Conservation (phyloP, 2,888 invertebrate genomes). For the Leptarthrus brevirostris region DNA sequence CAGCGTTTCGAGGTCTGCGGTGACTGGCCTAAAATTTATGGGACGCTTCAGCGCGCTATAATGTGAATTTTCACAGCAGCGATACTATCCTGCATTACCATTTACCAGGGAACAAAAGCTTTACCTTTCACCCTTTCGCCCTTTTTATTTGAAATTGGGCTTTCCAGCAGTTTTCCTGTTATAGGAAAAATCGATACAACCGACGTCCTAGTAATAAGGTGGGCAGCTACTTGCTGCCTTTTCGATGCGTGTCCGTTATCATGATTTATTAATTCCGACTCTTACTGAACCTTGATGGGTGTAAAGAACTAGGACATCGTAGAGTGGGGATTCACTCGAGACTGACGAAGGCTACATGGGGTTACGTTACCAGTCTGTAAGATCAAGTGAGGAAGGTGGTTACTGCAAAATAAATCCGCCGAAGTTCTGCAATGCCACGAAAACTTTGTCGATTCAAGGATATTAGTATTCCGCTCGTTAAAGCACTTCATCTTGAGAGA, state of each 20-base stretch:
- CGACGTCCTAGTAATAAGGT: conserved; percentile 23
- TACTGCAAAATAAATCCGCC: not conserved
- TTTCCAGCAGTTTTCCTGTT: not conserved
- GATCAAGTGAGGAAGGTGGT: not conserved
- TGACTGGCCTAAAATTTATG: conserved; percentile 38
- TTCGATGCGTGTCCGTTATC: conserved; percentile 39
- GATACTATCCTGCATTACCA: not conserved
- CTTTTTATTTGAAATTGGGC: not conserved
- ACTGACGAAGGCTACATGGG: too few relatives aligned
- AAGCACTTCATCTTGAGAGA: not conserved
- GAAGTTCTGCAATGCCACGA: not conserved
- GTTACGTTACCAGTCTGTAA: too few relatives aligned
- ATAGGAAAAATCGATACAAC: conserved; percentile 42
- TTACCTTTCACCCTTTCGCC: not conserved
- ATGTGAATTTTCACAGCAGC: conserved; percentile 32
- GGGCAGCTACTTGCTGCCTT: not conserved
- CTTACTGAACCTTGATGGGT: too few relatives aligned
- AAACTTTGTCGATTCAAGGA: not conserved
- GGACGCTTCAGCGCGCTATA: conserved; percentile 12
- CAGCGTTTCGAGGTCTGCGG: conserved; percentile 10
- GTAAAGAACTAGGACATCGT: conserved; percentile 27
- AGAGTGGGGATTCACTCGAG: too few relatives aligned
- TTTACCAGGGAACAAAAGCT: not conserved
- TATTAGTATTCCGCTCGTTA: conserved; percentile 1
- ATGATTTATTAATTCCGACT: conserved; percentile 29